Evolutionary conservation across 2,888 invertebrate species (phyloP), one percentile per base, ranked within the genome.

Genomic region (Acleris literana): DNA sequence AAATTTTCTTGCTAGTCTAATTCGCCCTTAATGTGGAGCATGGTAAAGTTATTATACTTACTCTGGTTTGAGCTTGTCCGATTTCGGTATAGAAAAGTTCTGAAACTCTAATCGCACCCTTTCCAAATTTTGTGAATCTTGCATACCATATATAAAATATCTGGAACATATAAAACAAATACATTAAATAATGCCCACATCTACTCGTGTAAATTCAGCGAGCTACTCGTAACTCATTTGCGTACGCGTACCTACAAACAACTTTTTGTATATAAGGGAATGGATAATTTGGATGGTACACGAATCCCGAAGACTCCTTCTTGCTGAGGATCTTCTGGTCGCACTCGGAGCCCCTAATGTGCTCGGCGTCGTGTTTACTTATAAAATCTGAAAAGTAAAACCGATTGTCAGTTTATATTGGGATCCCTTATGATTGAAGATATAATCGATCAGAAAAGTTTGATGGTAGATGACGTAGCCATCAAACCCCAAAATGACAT

Each of bases 141-240:
- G 98, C 95, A 99, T 97, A 79, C 99, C 99, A 91, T 99, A 99
- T 90, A 99, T 96, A 94, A 98, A 99, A 94, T 99, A 99, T 93
- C 94, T 94, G 86, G 22, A 90, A 66, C 9, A 71, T 68, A 69
- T 51, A 60, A 33, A 39, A 57, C 17, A 17, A 44, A 51, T 33
- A 2, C 54, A 22, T 54, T 16, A 53, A 54, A 13, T 0, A 46
- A 46, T 2, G 17, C n/a, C 1, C 16, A 44, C 1, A 16, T 43
- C 13, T 13, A 43, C 16, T 44, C 5, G 9, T 33, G 9, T 39
- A 13, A 39, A 13, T 13, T 13, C 39, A 13, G 13, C 13, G 13
- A 4, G 39, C 39, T 39, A n/a, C n/a, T n/a, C n/a, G n/a, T n/a
- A 39, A 39, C 39, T 39, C 9, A 13, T 39, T 13, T 13, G 13